Evolutionary conservation across 2,113 vertebrate genomes (phyloP), one percentile per base, ranked within the genome.

Genomic region (Oncorhynchus keta): DNA sequence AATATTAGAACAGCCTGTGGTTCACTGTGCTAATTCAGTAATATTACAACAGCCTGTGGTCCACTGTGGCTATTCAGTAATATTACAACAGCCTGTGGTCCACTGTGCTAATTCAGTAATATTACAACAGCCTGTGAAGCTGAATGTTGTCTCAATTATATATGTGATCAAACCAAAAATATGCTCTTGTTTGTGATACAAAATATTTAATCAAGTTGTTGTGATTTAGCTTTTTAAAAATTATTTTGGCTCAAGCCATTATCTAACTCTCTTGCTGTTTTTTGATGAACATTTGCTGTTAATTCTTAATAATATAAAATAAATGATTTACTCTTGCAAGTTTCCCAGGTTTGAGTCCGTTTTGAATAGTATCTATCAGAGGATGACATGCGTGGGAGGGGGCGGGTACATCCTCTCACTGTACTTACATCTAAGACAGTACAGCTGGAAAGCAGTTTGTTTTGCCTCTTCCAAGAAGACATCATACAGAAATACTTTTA

Each of bases 401-500:
- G 94, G 94, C 87, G 91, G 90, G 93, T 90, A 79, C 87, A 81
- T 55, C 91, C 91, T 92, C 85, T 89, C 88, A 84, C 85, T 90
- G 85, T 93, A 93, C 93, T 95, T 94, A 94, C 94, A 93, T 89
- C 73, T 75, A 90, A 91, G 90, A 81, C 88, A 85, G 86, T 83
- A 83, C 87, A 90, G 93, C 90, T 92, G 93, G 59, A 62, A 5
- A 22, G n/a, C 5, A 22, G 59, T 62, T 11, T 22, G 39, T 45
- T 45, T 12, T 11, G 39, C 39, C 39, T 45, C 9, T 11, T 45
- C 39, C 39, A 45, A 11, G 39, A 45, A 11, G 8, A 11, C 9
- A 3, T 11, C 8, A 45, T 45, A 45, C 9, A 45, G 39, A 79
- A 79, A n/a, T 68, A 68, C 12, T 32, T 55, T 14, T 18, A 55